phyloP scores from a whole-genome alignment of 2,888 invertebrate genomes.

The Endomychus coccineus region DNA sequence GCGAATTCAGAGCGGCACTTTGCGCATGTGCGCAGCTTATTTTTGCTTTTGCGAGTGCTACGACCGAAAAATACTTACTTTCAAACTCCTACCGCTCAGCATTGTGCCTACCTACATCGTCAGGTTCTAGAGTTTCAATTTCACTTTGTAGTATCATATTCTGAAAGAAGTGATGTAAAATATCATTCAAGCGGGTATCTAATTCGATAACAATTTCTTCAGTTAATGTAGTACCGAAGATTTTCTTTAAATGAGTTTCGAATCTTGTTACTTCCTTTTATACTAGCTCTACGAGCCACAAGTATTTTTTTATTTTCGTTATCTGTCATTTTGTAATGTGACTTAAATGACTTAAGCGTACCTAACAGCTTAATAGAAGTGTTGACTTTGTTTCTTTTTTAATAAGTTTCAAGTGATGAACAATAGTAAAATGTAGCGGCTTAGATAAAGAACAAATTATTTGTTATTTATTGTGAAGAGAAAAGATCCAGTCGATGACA shows the following conservation, averaged over 20 bases:
- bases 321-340: too few relatives aligned
- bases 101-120: neutral
- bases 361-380: too few relatives aligned
- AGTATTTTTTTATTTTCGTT: slow-evolving; percentile 1
- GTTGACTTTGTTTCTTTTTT: too few relatives aligned
- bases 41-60: neutral
- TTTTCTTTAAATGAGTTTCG: slow-evolving; percentile 2
- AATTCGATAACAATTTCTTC: neutral
- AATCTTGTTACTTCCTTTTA: slow-evolving; percentile 4
- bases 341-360: too few relatives aligned
- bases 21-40: too few relatives aligned
- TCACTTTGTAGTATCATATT: neutral
- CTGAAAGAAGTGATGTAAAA: neutral
- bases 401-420: too few relatives aligned
- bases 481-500: too few relatives aligned
- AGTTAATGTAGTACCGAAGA: neutral
- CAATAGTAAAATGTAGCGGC: too few relatives aligned
- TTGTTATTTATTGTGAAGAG: too few relatives aligned
- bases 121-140: slow-evolving; percentile 1
- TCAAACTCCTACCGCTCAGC: slow-evolving; percentile 1
- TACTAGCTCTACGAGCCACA: slow-evolving; percentile 3
- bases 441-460: too few relatives aligned
- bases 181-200: slow-evolving; percentile 3
- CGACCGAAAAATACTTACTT: neutral
- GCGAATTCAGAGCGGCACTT: neutral